These are phyloP conservation scores for Dendroctonus valens DNA, from an alignment of 1,140 invertebrate genomes.

Conservation along the genomic window DNA sequence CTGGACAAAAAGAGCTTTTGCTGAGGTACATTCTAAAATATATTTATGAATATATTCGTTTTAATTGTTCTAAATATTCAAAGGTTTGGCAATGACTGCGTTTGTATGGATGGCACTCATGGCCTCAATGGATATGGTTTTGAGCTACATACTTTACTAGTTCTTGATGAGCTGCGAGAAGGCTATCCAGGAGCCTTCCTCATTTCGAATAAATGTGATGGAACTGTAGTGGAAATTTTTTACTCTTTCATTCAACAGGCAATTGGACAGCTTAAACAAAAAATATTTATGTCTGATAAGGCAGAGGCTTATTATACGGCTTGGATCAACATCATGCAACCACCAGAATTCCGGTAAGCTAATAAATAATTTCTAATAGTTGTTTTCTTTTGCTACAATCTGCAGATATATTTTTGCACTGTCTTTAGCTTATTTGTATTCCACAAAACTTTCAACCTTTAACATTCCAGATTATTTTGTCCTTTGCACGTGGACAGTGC, in stretches of 20 bases:
- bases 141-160: background rate
- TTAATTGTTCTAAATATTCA: background rate
- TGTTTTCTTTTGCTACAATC: too few relatives aligned
- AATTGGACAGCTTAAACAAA: background rate
- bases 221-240: background rate
- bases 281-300: constrained; percentile 5
- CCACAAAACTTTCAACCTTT: too few relatives aligned
- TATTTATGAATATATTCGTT: too few relatives aligned
- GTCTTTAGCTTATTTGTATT: too few relatives aligned
- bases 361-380: too few relatives aligned
- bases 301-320: background rate
- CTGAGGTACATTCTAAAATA: too few relatives aligned
- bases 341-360: too few relatives aligned
- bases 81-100: background rate
- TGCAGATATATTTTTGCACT: too few relatives aligned
- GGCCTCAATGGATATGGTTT: background rate
- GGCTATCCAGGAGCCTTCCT: background rate
- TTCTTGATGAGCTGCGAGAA: background rate
- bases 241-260: background rate
- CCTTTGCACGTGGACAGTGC: too few relatives aligned
- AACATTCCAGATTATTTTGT: too few relatives aligned
- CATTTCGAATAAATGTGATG: background rate
- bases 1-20: background rate
- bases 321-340: too few relatives aligned
- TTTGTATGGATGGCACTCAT: background rate